Evolutionary conservation across 2,797 vertebrate genomes (phyloP).

Genomic region (Basileuterus tristriatus): DNA sequence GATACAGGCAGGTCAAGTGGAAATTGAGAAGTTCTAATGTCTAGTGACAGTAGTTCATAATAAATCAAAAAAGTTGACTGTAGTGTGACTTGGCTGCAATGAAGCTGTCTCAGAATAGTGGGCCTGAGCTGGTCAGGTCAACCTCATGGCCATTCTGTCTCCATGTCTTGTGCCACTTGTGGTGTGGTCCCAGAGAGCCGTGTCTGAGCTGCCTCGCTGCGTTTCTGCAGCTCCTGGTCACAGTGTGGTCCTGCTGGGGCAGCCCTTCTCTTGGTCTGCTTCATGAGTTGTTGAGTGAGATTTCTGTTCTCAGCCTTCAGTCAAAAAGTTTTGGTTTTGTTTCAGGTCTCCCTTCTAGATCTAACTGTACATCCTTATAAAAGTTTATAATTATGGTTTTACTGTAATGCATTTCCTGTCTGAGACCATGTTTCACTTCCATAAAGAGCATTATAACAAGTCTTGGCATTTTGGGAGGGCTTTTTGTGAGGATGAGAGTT

Average conservation of each 20-base stretch:
- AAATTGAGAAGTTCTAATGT: neutral
- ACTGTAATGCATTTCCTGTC: neutral
- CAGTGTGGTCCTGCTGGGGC: neutral
- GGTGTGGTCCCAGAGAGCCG: accelerated
- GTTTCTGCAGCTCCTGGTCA: neutral
- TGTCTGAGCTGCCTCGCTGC: neutral
- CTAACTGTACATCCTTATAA: accelerated
- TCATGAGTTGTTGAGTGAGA: neutral
- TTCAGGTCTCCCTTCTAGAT: neutral
- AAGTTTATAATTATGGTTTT: neutral
- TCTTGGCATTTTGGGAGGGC: neutral
- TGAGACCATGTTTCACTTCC: neutral
- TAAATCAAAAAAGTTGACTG: neutral
- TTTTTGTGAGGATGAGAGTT: neutral
- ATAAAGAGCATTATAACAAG: neutral
- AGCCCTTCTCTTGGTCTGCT: neutral
- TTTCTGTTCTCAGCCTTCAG: neutral
- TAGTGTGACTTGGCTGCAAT: neutral
- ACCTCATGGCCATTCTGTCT: neutral
- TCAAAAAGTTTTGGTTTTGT: neutral
- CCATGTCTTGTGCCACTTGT: neutral
- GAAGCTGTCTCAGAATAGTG: neutral
- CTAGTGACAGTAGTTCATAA: neutral
- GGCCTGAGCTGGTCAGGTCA: neutral
- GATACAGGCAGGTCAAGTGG: neutral